phyloP scores from a whole-genome alignment of 1,140 invertebrate species.

The Cyrtorhinus lividipennis region DNA sequence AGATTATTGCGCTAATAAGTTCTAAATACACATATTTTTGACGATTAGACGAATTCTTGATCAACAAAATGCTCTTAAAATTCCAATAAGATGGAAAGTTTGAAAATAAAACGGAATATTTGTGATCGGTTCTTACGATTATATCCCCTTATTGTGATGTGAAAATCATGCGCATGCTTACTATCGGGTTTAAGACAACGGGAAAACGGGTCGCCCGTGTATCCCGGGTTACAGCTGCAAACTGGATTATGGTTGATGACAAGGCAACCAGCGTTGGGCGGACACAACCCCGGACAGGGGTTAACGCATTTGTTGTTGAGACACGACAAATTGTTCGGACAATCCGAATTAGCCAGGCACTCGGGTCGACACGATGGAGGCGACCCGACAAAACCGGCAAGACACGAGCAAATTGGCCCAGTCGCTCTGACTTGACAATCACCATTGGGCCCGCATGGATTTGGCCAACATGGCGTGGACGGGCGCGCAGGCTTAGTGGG shows the following conservation, averaged over 20 bases:
- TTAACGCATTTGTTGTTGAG: conserved; percentile 43
- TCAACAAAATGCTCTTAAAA: too few species aligned
- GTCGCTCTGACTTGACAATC: conserved; percentile 38
- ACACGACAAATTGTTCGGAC: conserved; percentile 42
- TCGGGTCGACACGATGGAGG: conserved; percentile 44
- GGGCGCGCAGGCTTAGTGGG: conserved; percentile 21
- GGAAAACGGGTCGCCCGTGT: conserved; percentile 49
- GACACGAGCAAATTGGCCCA: conserved; percentile 49
- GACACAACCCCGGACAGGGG: conserved; percentile 46
- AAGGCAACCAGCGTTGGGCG: conserved; percentile 41
- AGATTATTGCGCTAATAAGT: too few species aligned
- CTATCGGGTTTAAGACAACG: conserved; percentile 33
- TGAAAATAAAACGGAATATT: too few species aligned
- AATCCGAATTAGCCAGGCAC: conserved; percentile 45
- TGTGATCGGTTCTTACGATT: too few species aligned
- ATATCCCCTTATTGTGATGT: neutral
- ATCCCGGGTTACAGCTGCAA: conserved; percentile 42
- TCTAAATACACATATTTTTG: too few species aligned
- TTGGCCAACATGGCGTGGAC: conserved; percentile 40
- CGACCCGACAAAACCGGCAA: conserved; percentile 40
- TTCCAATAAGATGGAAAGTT: too few species aligned
- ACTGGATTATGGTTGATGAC: conserved; percentile 49
- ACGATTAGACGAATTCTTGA: too few species aligned
- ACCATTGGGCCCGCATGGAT: conserved; percentile 49
- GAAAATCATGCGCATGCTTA: conserved; percentile 20